phyloP scores from a whole-genome alignment of 1,140 invertebrate genomes.

The Daktulosphaira vitifoliae region DNA sequence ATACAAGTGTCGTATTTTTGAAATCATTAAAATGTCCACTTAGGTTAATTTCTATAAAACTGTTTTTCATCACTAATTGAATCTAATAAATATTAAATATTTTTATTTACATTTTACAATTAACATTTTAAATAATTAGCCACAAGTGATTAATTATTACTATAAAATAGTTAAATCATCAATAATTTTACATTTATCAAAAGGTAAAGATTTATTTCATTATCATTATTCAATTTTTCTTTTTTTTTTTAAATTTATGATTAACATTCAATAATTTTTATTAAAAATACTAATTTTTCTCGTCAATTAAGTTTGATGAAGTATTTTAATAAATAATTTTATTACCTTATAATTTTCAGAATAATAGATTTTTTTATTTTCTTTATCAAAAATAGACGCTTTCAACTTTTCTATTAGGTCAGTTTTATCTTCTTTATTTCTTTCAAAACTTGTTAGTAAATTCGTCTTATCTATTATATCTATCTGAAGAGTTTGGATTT shows the following conservation, averaged over 20 bases:
- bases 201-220: too few species aligned
- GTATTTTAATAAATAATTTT: neutral
- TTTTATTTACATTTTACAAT: too few species aligned
- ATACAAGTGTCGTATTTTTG: neutral
- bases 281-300: too few species aligned
- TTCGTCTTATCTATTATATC: conserved; percentile 4
- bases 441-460: neutral
- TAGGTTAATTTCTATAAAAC: neutral
- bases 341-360: neutral
- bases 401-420: neutral
- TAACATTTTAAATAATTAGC: too few species aligned
- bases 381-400: neutral
- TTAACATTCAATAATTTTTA: too few species aligned
- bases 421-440: neutral
- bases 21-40: conserved; percentile 3
- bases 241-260: too few species aligned
- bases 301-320: too few species aligned
- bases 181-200: too few species aligned
- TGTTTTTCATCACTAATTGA: neutral
- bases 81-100: conserved; percentile 1
- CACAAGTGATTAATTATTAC: too few species aligned
- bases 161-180: too few species aligned
- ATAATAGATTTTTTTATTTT: neutral
- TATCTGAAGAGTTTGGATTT: conserved; percentile 7
- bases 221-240: too few species aligned